phyloP scores from a whole-genome alignment of 2,113 vertebrate species.

The Meles meles region DNA sequence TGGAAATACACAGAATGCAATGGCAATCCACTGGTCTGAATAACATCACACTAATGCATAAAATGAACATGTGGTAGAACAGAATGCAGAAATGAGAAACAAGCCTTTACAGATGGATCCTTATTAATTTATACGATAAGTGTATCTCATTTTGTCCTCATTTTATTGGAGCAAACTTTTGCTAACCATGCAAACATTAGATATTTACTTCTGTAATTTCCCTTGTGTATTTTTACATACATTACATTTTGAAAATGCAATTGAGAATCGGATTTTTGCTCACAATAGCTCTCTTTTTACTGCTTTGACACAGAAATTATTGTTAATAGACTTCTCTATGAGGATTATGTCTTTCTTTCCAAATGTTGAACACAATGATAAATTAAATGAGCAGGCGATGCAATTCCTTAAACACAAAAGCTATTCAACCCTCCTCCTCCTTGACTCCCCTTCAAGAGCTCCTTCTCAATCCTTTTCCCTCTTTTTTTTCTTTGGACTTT shows the following conservation, averaged over 20 bases:
- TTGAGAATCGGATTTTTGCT: background rate
- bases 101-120: background rate
- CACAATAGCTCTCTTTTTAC: background rate
- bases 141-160: background rate
- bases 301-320: background rate
- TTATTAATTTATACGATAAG: background rate
- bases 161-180: conserved; percentile 14
- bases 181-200: background rate
- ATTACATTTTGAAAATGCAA: background rate
- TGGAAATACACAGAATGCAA: background rate
- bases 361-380: background rate
- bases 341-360: background rate
- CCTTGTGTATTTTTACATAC: background rate
- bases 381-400: background rate
- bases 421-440: background rate
- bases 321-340: background rate
- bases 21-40: background rate
- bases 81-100: background rate
- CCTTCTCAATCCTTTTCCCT: background rate
- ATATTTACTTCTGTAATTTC: background rate
- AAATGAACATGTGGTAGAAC: background rate
- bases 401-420: conserved; percentile 2
- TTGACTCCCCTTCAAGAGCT: background rate
- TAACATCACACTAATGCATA: background rate
- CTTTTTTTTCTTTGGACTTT: background rate